Base-by-base conservation (phyloP, 2,113 vertebrate genomes). In the Microcebus jonahi region DNA sequence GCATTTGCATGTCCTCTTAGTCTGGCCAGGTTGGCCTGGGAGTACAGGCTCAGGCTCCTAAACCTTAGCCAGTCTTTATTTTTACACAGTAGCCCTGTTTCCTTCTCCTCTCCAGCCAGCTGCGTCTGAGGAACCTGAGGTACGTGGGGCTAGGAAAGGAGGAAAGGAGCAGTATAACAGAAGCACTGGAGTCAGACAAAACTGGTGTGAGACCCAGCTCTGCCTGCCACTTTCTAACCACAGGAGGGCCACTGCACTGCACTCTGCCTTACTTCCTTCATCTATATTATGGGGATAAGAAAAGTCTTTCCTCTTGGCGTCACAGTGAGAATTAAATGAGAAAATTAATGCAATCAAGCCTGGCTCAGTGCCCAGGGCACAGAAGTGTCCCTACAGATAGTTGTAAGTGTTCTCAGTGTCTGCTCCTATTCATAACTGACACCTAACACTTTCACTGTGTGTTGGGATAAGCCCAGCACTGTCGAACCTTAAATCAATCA, bases 91-190 rank as follows among this genome's bases (percentile, higher is more conserved):
- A 36, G 50, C 39, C 50, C 91, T 81, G 39, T n/a, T 63, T 75
- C 50, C 18, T 57, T 53, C 50, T 83, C 23, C 55, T 15, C 8
- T 88, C 57, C 70, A 70, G 8, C 31, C 39, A 27, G 61, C 29
- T n/a, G 2, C 7, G 18, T 45, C 45, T n/a, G 81, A 70, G 65
- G 50, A 48, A 53, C 0, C 13, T 17, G 20, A 65, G 31, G 31
- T 2, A 3, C 8, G 5, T 5, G 21, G 13, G 48, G 8, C 11
- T 31, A 5, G 4, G 42, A 25, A 8, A 8, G 11, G 36, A 48
- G 45, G 45, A 48, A 48, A 48, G 48, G 48, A 48, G 39, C 4
- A 8, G 42, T 1, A 4, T 61, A 9, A 70, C 6, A 48, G 7
- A 45, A 81, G 45, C 39, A 1, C 1, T 10, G 34, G 39, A 5